Evolutionary conservation across 2,888 invertebrate species (phyloP), one percentile per base, ranked within the genome.

Genomic region (Auanema sp.): DNA sequence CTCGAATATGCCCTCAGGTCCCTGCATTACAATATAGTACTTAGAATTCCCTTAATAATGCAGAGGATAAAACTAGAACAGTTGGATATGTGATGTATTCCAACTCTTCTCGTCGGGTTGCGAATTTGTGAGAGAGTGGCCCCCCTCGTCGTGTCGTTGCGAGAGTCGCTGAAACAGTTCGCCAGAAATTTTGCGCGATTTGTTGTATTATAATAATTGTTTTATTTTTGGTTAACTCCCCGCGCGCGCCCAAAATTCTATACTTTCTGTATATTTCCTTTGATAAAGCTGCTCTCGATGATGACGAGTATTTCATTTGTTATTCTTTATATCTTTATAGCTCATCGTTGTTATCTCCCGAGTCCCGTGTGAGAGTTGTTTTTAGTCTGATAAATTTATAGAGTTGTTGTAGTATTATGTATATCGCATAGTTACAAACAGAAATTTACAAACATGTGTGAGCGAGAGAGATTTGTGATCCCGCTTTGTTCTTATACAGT

Each of bases 351-450:
- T 60, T 60, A 60, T 60, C 60, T 60, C 60, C 54, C 60, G 33
- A 25, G 40, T 50, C 60, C 53, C 60, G 60, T 54, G 60, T 60
- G 60, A 60, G 60, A 60, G 60, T 60, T 60, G 53, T 50, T 33
- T 33, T 33, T 33, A 33, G 33, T 33, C 33, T 33, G 33, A 33
- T 33, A 33, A 33, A 33, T 33, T 33, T 33, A 33, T 33, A 33
- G 33, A 33, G 33, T 33, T 33, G 33, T 33, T 33, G 33, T 33
- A 33, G 33, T 33, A 33, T 33, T 33, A 33, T 33, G 33, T 33
- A 33, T 33, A 33, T 33, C 33, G 33, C 33, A 33, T 33, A 33
- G 33, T 33, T 33, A 33, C 33, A 33, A 33, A 33, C 33, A 33
- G 33, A 33, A 33, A 33, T 33, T 33, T 33, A 33, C 33, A 33